These are phyloP conservation scores for Drosophila littoralis DNA, from an alignment of 1,140 invertebrate genomes.

Conservation along the genomic window DNA sequence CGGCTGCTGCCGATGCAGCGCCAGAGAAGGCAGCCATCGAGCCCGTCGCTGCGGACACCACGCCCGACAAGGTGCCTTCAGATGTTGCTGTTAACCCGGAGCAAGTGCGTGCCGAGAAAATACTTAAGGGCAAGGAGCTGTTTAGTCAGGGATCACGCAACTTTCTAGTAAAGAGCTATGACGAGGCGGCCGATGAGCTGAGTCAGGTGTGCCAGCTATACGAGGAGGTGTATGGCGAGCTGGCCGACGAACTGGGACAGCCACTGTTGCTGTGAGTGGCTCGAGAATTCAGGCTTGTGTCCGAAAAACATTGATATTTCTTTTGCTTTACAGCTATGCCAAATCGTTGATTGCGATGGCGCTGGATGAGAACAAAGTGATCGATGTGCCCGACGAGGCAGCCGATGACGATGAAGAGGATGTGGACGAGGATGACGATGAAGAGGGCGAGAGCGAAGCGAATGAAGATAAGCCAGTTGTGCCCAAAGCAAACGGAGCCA, in stretches of 20 bases:
- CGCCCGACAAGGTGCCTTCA: conserved; percentile 51
- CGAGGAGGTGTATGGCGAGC: conserved; percentile 88
- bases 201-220: conserved; percentile 89
- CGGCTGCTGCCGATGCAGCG: conserved; percentile 54
- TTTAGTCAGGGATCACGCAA: conserved; percentile 89
- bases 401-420: conserved; percentile 85
- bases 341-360: conserved; percentile 89
- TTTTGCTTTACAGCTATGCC: conserved; percentile 65
- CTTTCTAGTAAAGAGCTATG: conserved; percentile 89
- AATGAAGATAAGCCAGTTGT: conserved; percentile 21
- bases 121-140: conserved; percentile 81
- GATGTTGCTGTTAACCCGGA: conserved; percentile 40
- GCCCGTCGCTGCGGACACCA: conserved; percentile 63
- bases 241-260: conserved; percentile 90
- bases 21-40: conserved; percentile 50
- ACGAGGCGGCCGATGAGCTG: conserved; percentile 88
- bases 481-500: conserved; percentile 50
- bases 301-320: conserved; percentile 2
- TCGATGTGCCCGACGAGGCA: conserved; percentile 88
- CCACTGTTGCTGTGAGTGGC: conserved; percentile 87
- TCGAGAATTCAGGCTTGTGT: background rate
- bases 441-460: conserved; percentile 44
- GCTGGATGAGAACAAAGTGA: conserved; percentile 89
- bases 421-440: conserved; percentile 78
- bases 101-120: conserved; percentile 66